Evolutionary conservation across 2,888 invertebrate species (phyloP).

Genomic region (Suillia variegata): DNA sequence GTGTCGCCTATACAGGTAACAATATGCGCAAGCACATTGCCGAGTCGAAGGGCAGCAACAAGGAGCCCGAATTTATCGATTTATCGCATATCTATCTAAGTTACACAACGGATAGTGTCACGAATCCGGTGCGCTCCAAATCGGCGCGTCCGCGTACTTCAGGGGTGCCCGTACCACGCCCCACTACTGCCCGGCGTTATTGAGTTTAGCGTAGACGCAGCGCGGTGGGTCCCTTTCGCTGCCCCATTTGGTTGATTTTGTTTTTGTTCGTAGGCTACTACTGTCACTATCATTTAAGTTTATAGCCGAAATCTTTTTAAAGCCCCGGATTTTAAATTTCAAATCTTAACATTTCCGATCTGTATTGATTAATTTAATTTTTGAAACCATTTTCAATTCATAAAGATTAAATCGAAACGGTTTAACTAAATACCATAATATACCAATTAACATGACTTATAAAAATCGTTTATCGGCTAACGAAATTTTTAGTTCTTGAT

Average conservation of each 20-base stretch:
- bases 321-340: no score
- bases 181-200: slow-evolving; percentile 62
- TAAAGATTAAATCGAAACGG: no score
- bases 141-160: slow-evolving; percentile 64
- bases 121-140: slow-evolving; percentile 65
- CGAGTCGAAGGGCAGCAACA: slow-evolving; percentile 55
- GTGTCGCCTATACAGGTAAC: slow-evolving; percentile 98
- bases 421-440: no score
- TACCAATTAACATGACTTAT: no score
- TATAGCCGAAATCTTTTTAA: background rate
- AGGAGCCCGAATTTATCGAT: slow-evolving; percentile 67
- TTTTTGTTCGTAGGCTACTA: slow-evolving; percentile 9
- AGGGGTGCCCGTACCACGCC: slow-evolving; percentile 64
- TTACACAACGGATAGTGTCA: slow-evolving; percentile 66
- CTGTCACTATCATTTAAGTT: slow-evolving; percentile 2
- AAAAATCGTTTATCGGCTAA: no score
- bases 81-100: slow-evolving; percentile 72
- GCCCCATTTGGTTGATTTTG: background rate
- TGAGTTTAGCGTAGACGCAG: slow-evolving; percentile 31
- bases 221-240: background rate
- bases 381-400: no score
- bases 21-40: slow-evolving; percentile 83
- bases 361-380: no score
- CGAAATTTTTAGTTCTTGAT: no score
- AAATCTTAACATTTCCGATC: no score